These are phyloP conservation scores for Ardeotis arabs DNA, from an alignment of 2,113 vertebrate species.

Conservation along the genomic window DNA sequence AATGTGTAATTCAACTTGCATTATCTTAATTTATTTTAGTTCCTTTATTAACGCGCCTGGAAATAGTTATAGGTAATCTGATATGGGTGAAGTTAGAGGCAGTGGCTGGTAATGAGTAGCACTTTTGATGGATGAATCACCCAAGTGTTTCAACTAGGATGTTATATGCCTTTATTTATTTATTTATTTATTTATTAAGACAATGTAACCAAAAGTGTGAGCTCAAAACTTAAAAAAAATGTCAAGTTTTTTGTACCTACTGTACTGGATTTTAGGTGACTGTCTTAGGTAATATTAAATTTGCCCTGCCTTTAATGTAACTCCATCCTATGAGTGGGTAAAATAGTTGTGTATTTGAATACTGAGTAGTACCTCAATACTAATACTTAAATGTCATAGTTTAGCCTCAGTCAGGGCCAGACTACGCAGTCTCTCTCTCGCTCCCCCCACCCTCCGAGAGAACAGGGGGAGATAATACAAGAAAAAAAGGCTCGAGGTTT, in stretches of 20 bases:
- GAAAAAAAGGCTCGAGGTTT: too few relatives aligned
- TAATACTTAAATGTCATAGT: not conserved
- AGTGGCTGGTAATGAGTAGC: not conserved
- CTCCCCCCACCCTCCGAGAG: too few relatives aligned
- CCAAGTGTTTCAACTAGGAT: not conserved
- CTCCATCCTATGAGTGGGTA: rapidly evolving
- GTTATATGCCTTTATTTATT: not conserved
- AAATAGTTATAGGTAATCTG: not conserved
- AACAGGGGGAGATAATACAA: too few relatives aligned
- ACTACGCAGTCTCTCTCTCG: too few relatives aligned
- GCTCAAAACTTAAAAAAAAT: not conserved
- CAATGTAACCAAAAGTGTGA: not conserved
- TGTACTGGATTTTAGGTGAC: not conserved
- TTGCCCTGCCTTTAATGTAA: rapidly evolving
- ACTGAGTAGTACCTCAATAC: not conserved
- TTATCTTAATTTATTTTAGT: not conserved
- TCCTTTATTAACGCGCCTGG: not conserved
- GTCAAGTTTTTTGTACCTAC: not conserved
- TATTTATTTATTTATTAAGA: not conserved
- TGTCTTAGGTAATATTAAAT: not conserved
- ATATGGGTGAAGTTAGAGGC: not conserved
- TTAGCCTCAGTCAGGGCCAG: too few relatives aligned
- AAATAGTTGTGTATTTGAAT: not conserved
- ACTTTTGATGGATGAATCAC: not conserved
- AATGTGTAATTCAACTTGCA: not conserved